These are phyloP conservation scores for Scylla paramamosain DNA, from an alignment of 1,140 invertebrate genomes.

Conservation along the genomic window DNA sequence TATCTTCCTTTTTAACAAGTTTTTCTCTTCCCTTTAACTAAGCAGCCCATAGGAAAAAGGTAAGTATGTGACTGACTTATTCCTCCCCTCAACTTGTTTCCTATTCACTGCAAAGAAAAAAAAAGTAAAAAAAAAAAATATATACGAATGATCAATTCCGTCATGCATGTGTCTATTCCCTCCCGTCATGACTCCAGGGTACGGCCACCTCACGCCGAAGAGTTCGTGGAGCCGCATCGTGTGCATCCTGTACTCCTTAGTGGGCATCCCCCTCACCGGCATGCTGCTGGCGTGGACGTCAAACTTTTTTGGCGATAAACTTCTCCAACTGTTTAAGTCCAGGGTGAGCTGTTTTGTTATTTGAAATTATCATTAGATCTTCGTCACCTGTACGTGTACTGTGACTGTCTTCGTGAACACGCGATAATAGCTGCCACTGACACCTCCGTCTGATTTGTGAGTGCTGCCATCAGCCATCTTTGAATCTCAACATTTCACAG, in stretches of 20 bases:
- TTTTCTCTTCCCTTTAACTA: neutral
- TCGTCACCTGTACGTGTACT: neutral
- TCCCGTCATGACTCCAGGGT: conserved; percentile 86
- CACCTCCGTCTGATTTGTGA: neutral
- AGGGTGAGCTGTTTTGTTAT: conserved; percentile 58
- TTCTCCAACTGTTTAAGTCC: conserved; percentile 75
- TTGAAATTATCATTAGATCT: neutral
- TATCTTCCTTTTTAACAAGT: neutral
- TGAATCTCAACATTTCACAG: conserved; percentile 87
- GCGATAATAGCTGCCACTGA: neutral
- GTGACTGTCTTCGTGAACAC: neutral
- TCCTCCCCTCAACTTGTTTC: neutral
- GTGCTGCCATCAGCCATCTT: neutral
- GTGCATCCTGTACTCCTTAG: conserved; percentile 95
- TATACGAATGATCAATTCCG: too few relatives aligned
- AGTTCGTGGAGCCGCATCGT: conserved; percentile 90
- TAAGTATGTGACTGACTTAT: neutral
- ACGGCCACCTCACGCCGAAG: conserved; percentile 94
- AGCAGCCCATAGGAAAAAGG: neutral
- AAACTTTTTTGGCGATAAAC: conserved; percentile 78
- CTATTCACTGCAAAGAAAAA: too few relatives aligned
- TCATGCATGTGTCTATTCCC: too few relatives aligned
- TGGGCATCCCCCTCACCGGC: conserved; percentile 97
- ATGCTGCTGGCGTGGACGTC: conserved; percentile 83
- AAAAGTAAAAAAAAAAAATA: too few relatives aligned